These are phyloP conservation scores for Girardinus metallicus DNA, from an alignment of 2,797 vertebrate species.

Conservation along the genomic window DNA sequence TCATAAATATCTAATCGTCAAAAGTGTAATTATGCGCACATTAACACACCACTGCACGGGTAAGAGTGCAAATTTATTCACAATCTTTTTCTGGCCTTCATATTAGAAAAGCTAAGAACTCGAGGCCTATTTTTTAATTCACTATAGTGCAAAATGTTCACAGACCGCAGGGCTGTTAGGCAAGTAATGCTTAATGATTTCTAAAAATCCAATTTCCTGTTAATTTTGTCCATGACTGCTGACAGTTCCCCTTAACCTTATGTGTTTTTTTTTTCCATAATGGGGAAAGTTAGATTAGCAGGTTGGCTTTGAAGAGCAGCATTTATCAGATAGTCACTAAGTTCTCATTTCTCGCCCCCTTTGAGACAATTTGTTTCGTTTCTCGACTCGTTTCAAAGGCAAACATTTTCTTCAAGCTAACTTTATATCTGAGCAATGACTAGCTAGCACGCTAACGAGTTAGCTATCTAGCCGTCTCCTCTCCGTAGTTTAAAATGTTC, in stretches of 20 bases:
- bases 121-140: not conserved
- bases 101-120: constrained; percentile 1
- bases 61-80: constrained; percentile 14
- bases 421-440: not conserved
- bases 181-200: constrained; percentile 6
- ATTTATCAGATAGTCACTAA: not conserved
- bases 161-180: not conserved
- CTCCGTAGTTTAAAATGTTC: too few relatives aligned
- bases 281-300: not conserved
- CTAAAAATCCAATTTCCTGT: constrained; percentile 1
- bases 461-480: not conserved
- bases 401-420: not conserved
- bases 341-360: not conserved
- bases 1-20: not conserved
- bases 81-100: not conserved
- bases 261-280: not conserved
- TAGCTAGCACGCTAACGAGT: not conserved
- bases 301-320: constrained; percentile 12
- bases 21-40: not conserved
- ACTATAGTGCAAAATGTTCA: constrained; percentile 2
- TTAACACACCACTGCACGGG: not conserved
- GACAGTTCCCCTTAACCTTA: not conserved
- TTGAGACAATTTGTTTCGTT: not conserved
- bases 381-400: not conserved
- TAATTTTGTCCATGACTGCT: not conserved